Base-by-base conservation (phyloP, 2,113 vertebrate species). In the Cyanoliseus patagonus region DNA sequence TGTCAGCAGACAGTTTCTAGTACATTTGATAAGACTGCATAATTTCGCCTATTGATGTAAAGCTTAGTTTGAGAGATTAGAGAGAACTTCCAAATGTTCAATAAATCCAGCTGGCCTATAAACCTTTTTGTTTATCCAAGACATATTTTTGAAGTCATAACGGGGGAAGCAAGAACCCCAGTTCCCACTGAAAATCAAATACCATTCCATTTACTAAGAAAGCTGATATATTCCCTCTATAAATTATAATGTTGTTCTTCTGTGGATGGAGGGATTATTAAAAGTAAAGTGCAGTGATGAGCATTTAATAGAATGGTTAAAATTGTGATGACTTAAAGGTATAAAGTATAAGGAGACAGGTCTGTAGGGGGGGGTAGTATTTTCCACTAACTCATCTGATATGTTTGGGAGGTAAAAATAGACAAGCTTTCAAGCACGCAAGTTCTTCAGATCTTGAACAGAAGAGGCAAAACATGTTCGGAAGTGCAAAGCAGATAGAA, bases 41-140 rank as follows among this genome's bases (percentile, higher is more conserved):
- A 83, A 70, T 95, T 95, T 90, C 74, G 41, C 22, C 63, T 77
- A 28, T 33, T 80, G 78, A 80, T 74, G 16, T 42, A 77, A 91
- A 96, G 67, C 79, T 76, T 67, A 59, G n/a, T 57, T 86, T 73
- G 85, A 95, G 46, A 85, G 33, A 94, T 82, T 90, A 95, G 41
- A 53, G 62, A 90, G 66, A 37, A 59, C 10, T 88, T 83, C 53
- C 72, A 83, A 79, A 63, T 80, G 53, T 93, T 93, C 70, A 83
- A n/a, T 49, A 83, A 82, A 87, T 62, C 63, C 90, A 67, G 28
- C 62, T 85, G 70, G 68, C n/a, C 84, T 68, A 39, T 41, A 89
- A 89, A 92, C 13, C 11, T 82, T 85, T 59, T 17, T 64, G 30
- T 89, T 82, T 90, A 67, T 85, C 41, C 80, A 69, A 92, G 19